These are phyloP conservation scores for Tetragonula carbonaria DNA, from an alignment of 2,888 invertebrate genomes.

Conservation along the genomic window DNA sequence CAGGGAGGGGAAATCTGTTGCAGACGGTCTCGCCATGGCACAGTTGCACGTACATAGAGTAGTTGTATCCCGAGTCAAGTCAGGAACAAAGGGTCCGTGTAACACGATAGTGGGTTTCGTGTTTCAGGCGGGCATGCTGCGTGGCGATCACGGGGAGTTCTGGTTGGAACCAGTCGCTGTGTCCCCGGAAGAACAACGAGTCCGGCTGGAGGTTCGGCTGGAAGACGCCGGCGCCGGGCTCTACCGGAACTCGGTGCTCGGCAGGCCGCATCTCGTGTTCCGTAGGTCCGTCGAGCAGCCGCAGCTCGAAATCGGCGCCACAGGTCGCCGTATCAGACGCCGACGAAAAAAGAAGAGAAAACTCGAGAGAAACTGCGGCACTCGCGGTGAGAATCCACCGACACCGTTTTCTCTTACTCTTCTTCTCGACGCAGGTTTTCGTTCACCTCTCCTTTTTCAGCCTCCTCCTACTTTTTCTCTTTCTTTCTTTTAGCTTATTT, in stretches of 20 bases:
- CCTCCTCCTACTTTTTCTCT: no score
- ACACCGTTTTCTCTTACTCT: slow-evolving; percentile 7
- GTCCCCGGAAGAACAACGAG: slow-evolving; percentile 62
- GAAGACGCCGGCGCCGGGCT: slow-evolving; percentile 63
- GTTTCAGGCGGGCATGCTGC: slow-evolving; percentile 81
- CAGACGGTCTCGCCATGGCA: background rate
- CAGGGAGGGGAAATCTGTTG: background rate
- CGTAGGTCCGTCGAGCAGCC: slow-evolving; percentile 61
- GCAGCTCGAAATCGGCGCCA: slow-evolving; percentile 63
- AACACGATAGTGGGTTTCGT: slow-evolving; percentile 74
- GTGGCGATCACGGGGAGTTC: slow-evolving; percentile 79
- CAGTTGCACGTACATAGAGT: no score
- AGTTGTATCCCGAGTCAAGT: background rate
- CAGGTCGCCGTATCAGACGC: slow-evolving; percentile 62
- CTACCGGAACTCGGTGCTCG: slow-evolving; percentile 54
- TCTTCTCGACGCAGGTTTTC: background rate
- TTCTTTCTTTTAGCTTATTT: no score
- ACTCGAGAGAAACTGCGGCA: slow-evolving; percentile 84
- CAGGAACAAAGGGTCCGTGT: slow-evolving; percentile 49
- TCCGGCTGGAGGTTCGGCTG: slow-evolving; percentile 50
- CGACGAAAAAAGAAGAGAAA: slow-evolving; percentile 84
- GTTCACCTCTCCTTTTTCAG: no score
- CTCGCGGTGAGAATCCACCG: slow-evolving; percentile 79
- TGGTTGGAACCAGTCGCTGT: slow-evolving; percentile 82
- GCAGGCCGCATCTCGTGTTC: slow-evolving; percentile 74